Percentiles rank a stretch among this genome's conserved stretches.
These are phyloP conservation scores for Heteronetta atricapilla DNA, from an alignment of 2,113 vertebrate genomes.

Conservation along the genomic window DNA sequence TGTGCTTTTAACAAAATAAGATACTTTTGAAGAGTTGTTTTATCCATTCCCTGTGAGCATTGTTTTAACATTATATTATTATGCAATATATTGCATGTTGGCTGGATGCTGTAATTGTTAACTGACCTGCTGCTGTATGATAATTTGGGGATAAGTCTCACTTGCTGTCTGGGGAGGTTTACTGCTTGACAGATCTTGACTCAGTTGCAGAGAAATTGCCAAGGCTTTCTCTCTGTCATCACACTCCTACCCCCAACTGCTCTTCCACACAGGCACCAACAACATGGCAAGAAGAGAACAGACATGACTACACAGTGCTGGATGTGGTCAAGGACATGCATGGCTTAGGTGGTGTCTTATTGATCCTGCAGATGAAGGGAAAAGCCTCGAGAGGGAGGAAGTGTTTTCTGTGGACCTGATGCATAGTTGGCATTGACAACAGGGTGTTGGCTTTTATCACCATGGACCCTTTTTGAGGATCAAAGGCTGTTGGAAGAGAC, in stretches of 20 bases:
- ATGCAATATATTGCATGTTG: neutral
- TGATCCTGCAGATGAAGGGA: neutral
- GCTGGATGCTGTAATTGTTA: neutral
- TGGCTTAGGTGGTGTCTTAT: neutral
- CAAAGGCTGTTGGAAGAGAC: neutral
- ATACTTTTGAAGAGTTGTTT: neutral
- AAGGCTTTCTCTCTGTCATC: neutral
- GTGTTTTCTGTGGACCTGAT: neutral
- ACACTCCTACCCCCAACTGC: neutral
- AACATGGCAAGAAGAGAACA: neutral
- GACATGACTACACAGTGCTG: neutral
- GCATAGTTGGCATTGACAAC: accelerated
- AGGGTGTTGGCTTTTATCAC: neutral
- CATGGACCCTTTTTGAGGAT: neutral
- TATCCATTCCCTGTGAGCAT: neutral
- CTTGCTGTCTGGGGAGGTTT: neutral
- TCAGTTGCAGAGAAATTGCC: neutral
- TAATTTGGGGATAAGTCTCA: neutral
- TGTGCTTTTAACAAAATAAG: neutral
- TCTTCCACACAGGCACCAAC: neutral
- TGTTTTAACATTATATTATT: too few relatives aligned
- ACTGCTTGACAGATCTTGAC: neutral
- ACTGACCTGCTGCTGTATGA: neutral
- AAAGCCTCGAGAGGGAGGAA: neutral
- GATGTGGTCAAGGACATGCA: neutral